These are phyloP conservation scores for Pseudomyrmex gracilis DNA, from an alignment of 1,140 invertebrate species.

Conservation along the genomic window DNA sequence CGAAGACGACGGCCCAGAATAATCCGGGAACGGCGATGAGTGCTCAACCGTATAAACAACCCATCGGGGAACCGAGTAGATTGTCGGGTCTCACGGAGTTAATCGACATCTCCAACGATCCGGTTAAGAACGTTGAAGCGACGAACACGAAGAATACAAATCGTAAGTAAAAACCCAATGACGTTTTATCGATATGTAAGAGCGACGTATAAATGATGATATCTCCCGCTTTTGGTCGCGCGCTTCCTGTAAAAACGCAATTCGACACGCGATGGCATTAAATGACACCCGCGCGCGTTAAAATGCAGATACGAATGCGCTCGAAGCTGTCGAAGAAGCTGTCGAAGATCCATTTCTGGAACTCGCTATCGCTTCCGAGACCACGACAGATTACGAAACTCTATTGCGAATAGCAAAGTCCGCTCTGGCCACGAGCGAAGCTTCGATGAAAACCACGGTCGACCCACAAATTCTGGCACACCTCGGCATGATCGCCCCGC, in stretches of 20 bases:
- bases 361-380: constrained; percentile 83
- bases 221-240: background rate
- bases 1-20: constrained; percentile 65
- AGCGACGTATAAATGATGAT: background rate
- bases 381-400: constrained; percentile 78
- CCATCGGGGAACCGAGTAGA: background rate
- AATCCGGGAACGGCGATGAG: constrained; percentile 68
- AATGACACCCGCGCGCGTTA: background rate
- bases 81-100: constrained; percentile 35
- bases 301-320: constrained; percentile 23
- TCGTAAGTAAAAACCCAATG: constrained; percentile 69
- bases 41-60: constrained; percentile 11
- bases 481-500: constrained; percentile 74
- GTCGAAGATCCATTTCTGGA: constrained; percentile 82
- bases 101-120: constrained; percentile 6
- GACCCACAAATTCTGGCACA: constrained; percentile 79
- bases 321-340: constrained; percentile 32
- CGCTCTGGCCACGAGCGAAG: constrained; percentile 69
- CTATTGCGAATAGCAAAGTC: constrained; percentile 79
- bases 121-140: constrained; percentile 28
- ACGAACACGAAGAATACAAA: constrained; percentile 54
- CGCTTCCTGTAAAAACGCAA: background rate
- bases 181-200: background rate
- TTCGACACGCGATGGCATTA: background rate
- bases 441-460: constrained; percentile 70